phyloP scores from a whole-genome alignment of 2,113 vertebrate genomes.

The Emydocephalus ijimae region DNA sequence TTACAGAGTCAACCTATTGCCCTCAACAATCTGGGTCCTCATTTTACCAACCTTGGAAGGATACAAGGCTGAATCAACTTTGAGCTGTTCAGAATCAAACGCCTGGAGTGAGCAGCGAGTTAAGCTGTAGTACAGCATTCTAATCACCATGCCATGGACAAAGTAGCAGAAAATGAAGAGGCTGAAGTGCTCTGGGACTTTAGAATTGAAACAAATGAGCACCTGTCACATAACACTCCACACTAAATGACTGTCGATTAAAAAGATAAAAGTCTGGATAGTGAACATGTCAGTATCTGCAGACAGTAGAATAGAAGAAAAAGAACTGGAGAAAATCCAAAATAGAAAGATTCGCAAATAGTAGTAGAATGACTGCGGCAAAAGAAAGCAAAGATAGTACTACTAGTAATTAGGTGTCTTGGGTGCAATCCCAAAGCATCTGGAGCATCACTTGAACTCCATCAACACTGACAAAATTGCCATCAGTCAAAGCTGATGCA shows the following conservation, averaged over 20 bases:
- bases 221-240: neutral
- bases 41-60: too few relatives aligned
- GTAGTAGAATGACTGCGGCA: neutral
- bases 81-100: too few relatives aligned
- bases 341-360: neutral
- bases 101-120: too few relatives aligned
- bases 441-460: neutral
- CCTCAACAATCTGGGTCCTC: too few relatives aligned
- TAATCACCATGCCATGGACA: neutral
- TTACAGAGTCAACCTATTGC: too few relatives aligned
- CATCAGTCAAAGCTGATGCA: neutral
- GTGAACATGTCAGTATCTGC: neutral
- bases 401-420: neutral
- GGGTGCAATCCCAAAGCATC: neutral
- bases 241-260: neutral
- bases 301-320: neutral
- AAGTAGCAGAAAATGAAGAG: neutral
- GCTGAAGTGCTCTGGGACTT: neutral
- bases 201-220: neutral
- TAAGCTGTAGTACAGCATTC: too few relatives aligned
- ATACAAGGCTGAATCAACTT: too few relatives aligned
- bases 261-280: neutral
- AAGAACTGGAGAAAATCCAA: neutral
- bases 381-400: neutral
- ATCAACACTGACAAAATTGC: neutral